Evolutionary conservation across 2,888 invertebrate species (phyloP).

Genomic region (Sminthurinus aureus): DNA sequence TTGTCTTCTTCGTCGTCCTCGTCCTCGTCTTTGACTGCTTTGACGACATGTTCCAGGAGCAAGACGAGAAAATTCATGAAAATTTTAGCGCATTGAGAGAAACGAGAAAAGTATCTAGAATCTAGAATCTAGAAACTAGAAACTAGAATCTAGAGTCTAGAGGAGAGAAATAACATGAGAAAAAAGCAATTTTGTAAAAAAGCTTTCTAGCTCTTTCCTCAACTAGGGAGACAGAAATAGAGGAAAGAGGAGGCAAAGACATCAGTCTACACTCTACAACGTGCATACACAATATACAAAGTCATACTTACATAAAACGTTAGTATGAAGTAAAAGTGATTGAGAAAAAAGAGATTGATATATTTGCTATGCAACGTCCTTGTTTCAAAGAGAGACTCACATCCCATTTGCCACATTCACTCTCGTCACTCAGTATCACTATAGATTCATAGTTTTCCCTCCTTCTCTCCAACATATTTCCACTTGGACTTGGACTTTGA

Average conservation of each 20-base stretch:
- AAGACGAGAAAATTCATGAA: constrained; percentile 52
- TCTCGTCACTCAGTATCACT: no score
- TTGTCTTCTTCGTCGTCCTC: no score
- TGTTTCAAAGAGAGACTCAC: background rate
- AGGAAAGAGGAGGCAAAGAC: background rate
- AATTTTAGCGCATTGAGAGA: constrained; percentile 58
- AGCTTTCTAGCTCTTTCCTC: constrained; percentile 45
- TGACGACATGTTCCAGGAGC: background rate
- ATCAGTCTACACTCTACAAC: no score
- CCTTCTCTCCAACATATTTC: no score
- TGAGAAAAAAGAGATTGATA: constrained; percentile 46
- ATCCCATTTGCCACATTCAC: background rate
- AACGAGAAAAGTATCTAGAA: background rate
- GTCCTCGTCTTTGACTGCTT: no score
- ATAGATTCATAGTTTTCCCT: no score
- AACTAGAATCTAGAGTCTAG: background rate
- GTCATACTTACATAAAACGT: no score
- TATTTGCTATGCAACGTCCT: constrained; percentile 38
- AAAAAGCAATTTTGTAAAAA: constrained; percentile 60
- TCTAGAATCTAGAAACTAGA: no score
- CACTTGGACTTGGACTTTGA: background rate
- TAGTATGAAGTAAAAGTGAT: constrained; percentile 48
- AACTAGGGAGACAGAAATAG: constrained; percentile 41
- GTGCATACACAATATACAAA: no score
- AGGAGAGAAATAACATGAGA: background rate